Percentiles rank a stretch among this genome's conserved stretches.
These are phyloP conservation scores for Pimpla rufipes DNA, from an alignment of 2,888 invertebrate species.

Conservation along the genomic window DNA sequence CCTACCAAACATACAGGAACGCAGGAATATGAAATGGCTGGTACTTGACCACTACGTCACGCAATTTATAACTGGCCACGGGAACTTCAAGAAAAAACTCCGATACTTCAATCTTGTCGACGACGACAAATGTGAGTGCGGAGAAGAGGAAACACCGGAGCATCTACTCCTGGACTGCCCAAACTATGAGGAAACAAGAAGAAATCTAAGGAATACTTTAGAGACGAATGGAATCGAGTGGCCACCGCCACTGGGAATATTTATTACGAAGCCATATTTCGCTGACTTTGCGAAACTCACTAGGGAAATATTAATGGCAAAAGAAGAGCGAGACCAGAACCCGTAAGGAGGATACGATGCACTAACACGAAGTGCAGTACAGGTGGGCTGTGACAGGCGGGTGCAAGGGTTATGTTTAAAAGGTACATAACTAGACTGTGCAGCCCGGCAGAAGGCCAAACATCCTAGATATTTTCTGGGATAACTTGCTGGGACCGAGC, in stretches of 20 bases:
- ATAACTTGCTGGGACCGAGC: background rate
- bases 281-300: background rate
- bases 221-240: background rate
- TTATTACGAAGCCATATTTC: background rate
- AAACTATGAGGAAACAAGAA: background rate
- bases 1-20: background rate
- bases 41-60: background rate
- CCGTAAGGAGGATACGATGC: no score
- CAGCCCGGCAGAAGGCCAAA: no score
- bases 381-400: background rate
- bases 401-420: background rate
- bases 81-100: background rate
- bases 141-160: background rate
- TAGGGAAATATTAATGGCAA: background rate
- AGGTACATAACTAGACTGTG: no score
- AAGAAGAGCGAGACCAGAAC: background rate
- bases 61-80: conserved; percentile 12
- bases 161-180: background rate
- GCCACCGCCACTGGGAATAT: background rate
- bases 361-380: background rate
- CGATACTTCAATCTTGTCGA: background rate
- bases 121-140: background rate
- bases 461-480: no score
- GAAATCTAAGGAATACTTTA: no score
- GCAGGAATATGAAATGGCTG: background rate